Conservation (phyloP, 2,113 vertebrate genomes). For the Geococcyx californianus region DNA sequence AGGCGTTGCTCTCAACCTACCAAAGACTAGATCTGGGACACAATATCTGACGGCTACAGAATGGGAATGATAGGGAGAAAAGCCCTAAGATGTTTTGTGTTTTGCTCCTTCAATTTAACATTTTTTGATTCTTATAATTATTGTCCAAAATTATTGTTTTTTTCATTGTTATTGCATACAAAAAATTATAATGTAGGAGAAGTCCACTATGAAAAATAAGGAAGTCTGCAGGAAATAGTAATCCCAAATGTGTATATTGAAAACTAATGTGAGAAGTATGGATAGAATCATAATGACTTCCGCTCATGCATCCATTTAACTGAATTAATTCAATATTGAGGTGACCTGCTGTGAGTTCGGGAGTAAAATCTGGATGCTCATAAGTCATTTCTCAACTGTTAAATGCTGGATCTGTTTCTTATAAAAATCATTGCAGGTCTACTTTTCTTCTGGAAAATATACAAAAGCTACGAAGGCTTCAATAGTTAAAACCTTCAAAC, state of each 20-base stretch:
- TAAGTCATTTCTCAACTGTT: background rate
- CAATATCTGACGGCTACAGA: background rate
- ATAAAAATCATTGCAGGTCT: background rate
- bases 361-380: background rate
- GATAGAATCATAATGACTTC: background rate
- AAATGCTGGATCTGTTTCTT: background rate
- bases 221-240: background rate
- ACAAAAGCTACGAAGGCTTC: background rate
- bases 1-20: background rate
- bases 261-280: background rate
- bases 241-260: background rate
- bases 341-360: background rate
- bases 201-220: background rate
- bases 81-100: rapidly evolving
- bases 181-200: background rate
- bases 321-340: background rate
- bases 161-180: background rate
- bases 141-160: background rate
- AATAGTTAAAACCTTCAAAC: background rate
- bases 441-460: background rate
- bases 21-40: background rate
- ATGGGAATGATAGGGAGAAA: background rate
- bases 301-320: background rate
- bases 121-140: background rate
- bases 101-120: background rate